A percentile compares a stretch with the other conserved stretches of the same genome.
These are phyloP conservation scores for Lepidochrysops patricia DNA, from an alignment of 2,888 invertebrate species.

Conservation along the genomic window DNA sequence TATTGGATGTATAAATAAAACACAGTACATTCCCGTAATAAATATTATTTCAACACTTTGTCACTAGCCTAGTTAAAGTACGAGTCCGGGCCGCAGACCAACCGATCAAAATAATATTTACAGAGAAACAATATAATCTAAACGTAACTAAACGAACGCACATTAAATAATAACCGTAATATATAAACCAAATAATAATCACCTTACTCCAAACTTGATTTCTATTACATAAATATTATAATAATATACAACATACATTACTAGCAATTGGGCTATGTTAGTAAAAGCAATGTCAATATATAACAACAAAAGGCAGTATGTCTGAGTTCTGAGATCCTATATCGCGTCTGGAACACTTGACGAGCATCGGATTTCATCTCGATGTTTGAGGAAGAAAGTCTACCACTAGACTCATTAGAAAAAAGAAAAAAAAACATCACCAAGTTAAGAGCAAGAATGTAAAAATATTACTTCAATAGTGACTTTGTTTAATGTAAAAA, in stretches of 20 bases:
- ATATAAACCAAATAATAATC: constrained; percentile 20
- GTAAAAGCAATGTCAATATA: constrained; percentile 17
- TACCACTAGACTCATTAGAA: not conserved
- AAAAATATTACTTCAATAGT: constrained; percentile 2
- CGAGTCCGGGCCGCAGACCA: constrained; percentile 40
- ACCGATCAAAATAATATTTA: constrained; percentile 67
- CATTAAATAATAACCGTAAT: constrained; percentile 10
- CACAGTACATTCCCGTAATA: constrained; percentile 50
- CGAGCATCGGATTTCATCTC: not conserved
- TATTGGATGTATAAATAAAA: constrained; percentile 32
- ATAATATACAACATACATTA: constrained; percentile 9
- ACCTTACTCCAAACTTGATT: constrained; percentile 26
- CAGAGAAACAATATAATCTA: constrained; percentile 42
- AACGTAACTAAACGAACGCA: constrained; percentile 19
- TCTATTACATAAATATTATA: constrained; percentile 10
- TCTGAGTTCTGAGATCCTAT: not conserved
- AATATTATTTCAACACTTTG: constrained; percentile 68
- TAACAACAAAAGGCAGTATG: constrained; percentile 9
- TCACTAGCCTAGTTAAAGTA: constrained; percentile 45
- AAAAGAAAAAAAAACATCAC: not conserved
- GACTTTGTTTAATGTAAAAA: not conserved
- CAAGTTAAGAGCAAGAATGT: constrained; percentile 4
- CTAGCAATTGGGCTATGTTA: constrained; percentile 23
- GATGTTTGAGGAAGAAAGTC: too few relatives aligned
- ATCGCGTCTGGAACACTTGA: not conserved